phyloP scores from a whole-genome alignment of 2,888 invertebrate species.

The Zygaena filipendulae region DNA sequence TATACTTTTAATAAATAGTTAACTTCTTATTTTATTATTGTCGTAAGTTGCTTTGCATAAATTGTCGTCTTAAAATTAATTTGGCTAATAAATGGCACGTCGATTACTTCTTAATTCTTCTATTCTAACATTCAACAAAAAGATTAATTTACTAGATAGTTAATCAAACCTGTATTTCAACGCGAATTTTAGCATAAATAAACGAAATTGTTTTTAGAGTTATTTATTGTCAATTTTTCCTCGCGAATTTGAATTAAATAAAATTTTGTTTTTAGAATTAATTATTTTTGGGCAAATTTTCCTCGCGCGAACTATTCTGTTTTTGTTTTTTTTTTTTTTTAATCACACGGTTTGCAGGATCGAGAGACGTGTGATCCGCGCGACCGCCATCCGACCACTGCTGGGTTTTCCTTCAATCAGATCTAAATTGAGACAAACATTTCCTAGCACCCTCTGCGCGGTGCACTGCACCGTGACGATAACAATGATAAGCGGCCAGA shows the following conservation, averaged over 20 bases:
- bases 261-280: too few species aligned
- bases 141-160: too few species aligned
- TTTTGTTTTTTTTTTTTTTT: slow-evolving; percentile 22
- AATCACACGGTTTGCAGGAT: slow-evolving; percentile 12
- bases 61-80: too few species aligned
- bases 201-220: too few species aligned
- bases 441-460: slow-evolving; percentile 39
- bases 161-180: too few species aligned
- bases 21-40: too few species aligned
- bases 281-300: slow-evolving; percentile 34
- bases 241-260: too few species aligned
- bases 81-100: too few species aligned
- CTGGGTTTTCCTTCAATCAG: slow-evolving; percentile 33
- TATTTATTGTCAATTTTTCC: slow-evolving; percentile 22
- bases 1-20: slow-evolving; percentile 21
- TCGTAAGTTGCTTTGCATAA: too few species aligned
- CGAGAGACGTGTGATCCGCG: slow-evolving; percentile 30
- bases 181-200: too few species aligned
- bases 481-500: slow-evolving; percentile 23
- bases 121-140: too few species aligned
- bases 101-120: too few species aligned
- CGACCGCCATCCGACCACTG: slow-evolving; percentile 46
- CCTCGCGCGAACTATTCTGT: slow-evolving; percentile 29
- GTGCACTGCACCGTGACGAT: slow-evolving; percentile 19
- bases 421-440: slow-evolving; percentile 11